These are phyloP conservation scores for Hyperoodon ampullatus DNA, from an alignment of 2,113 vertebrate genomes.

Conservation along the genomic window DNA sequence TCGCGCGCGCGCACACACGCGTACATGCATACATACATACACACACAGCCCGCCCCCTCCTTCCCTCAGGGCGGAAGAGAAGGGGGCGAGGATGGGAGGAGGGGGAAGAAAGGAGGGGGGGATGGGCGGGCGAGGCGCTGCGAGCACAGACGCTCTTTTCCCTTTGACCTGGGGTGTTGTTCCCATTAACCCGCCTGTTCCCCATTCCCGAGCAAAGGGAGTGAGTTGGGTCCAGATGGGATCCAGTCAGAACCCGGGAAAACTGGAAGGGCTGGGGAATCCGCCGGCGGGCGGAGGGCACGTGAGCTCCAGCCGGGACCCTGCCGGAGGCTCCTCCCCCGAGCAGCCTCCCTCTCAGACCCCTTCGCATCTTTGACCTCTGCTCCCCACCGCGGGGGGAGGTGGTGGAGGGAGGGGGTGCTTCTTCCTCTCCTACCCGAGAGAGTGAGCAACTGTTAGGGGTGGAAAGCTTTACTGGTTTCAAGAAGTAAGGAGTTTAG, in stretches of 20 bases:
- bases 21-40: conserved; percentile 67
- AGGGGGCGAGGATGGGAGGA: conserved; percentile 69
- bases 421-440: not conserved
- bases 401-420: not conserved
- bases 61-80: conserved; percentile 65
- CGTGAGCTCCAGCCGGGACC: not conserved
- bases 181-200: not conserved
- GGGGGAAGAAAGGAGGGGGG: conserved; percentile 55
- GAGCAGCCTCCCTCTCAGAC: not conserved
- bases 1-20: conserved; percentile 20
- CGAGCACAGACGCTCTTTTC: conserved; percentile 8
- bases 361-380: not conserved
- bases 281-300: not conserved
- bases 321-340: conserved; percentile 50
- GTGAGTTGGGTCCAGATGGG: conserved; percentile 37
- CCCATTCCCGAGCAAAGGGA: conserved; percentile 23
- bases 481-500: conserved; percentile 59
- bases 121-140: conserved; percentile 12
- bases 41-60: conserved; percentile 73
- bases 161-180: conserved; percentile 60
- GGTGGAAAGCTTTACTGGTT: conserved; percentile 12
- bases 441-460: not conserved
- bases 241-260: conserved; percentile 16
- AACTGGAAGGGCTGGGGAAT: conserved; percentile 31
- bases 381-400: not conserved